Evolutionary conservation across 2,888 invertebrate genomes (phyloP).

Genomic region (Pherbina coryleti): DNA sequence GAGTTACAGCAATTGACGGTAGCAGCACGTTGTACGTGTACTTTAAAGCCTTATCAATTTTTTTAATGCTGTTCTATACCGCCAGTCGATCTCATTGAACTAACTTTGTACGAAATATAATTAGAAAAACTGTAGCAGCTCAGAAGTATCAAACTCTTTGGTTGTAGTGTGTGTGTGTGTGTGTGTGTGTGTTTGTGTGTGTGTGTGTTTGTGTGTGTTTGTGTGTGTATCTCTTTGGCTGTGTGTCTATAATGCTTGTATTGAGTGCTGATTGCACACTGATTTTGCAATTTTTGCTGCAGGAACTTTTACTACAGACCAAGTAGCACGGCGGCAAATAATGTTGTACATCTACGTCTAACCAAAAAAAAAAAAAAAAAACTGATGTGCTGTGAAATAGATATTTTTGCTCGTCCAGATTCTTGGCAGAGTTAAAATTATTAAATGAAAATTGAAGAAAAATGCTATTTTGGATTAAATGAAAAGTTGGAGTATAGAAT

Average conservation of each 20-base stretch:
- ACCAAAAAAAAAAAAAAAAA: too few species aligned
- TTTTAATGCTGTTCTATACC: not conserved
- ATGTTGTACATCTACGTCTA: not conserved
- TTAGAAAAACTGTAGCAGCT: conserved; percentile 1
- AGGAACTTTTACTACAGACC: not conserved
- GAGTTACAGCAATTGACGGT: conserved; percentile 1
- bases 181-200: not conserved
- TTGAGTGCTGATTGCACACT: conserved; percentile 25
- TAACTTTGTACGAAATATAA: conserved; percentile 1
- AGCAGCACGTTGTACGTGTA: not conserved
- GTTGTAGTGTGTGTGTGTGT: not conserved
- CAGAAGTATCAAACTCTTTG: not conserved
- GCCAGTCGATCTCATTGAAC: not conserved
- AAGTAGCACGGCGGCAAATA: not conserved
- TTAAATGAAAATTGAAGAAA: too few species aligned
- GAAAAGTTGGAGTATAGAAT: too few species aligned
- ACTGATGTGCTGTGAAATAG: too few species aligned
- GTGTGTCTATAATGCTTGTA: conserved; percentile 9
- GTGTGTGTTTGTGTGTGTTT: not conserved
- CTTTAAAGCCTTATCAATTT: not conserved
- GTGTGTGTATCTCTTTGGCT: not conserved
- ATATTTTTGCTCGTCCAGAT: too few species aligned
- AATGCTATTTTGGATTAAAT: too few species aligned
- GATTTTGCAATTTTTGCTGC: conserved; percentile 19
- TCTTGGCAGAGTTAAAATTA: too few species aligned